Evolutionary conservation across 2,888 invertebrate genomes (phyloP), one percentile per base, ranked within the genome.

Genomic region (Brachylomia viminalis): DNA sequence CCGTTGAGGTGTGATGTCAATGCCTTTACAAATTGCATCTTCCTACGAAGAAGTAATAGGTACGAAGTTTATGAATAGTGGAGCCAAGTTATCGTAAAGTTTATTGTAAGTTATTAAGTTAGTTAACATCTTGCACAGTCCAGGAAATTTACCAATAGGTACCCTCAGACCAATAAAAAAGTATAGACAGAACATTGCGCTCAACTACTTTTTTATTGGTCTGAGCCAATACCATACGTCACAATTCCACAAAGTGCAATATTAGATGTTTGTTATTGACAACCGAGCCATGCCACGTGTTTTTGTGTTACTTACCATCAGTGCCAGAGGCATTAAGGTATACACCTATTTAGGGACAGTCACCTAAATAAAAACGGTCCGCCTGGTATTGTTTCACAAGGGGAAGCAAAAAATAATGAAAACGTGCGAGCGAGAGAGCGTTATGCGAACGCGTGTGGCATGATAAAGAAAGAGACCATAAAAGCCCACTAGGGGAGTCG

Each of bases 361-460:
- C 90, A 93, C 92, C 92, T 92, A 95, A 94, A 94, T 93, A 94
- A 95, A 95, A 96, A 95, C 92, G 92, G 90, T 90, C 89, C 91
- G 94, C 93, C 94, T 93, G 94, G 95, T 93, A 93, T 94, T 94
- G 95, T 95, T 95, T 94, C 91, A 95, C 93, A 95, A 93, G 93
- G 95, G 95, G 94, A 93, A 95, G 94, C 94, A 95, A 95, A 96
- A 96, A 95, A 95, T 95, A 95, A 95, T 94, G 93, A 94, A 95
- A 96, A 94, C 89, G 95, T 94, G 94, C 92, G 94, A 95, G 90
- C 80, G 94, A 93, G 95, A 95, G 88, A 92, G 93, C 89, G 83
- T 89, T 91, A 94, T 94, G 93, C 93, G 91, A 89, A 91, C 94
- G 94, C 93, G 94, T 95, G 94, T 94, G 95, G 93, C 92, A 91